Base-by-base conservation (phyloP, 2,888 invertebrate genomes). In the Mamestra brassicae region DNA sequence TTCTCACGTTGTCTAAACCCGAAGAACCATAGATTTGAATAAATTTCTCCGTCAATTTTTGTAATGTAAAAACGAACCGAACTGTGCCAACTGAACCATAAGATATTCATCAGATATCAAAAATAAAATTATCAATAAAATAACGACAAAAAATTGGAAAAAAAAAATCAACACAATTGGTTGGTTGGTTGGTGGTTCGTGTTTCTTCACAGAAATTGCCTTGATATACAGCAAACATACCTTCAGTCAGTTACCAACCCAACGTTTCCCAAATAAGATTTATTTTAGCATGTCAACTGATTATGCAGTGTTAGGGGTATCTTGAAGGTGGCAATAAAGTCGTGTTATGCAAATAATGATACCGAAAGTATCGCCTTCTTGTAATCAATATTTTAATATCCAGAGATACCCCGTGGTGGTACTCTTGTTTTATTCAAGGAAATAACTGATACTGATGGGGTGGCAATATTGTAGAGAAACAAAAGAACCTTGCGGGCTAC, bases 321-420 rank as follows among this genome's bases (percentile, higher is more conserved):
- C 26, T 64, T n/a, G 55, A n/a, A 81, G 79, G 67, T 70, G 74
- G 85, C 77, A 89, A 89, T 89, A 89, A 89, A 89, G 80, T 84
- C 73, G 69, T 80, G 87, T 89, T 89, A 88, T 89, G 88, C 84
- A 88, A 87, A 86, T 87, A 86, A 85, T 81, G 77, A 76, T 71
- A 74, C 71, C 55, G 65, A 61, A 71, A 76, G 72, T 81, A 85
- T 87, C 77, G 78, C 74, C 74, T 73, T 68, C 76, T 78, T 77
- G 76, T 68, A 80, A 86, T 87, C 86, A 84, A 86, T 87, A 86
- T 87, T 86, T 87, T 87, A 87, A 86, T 86, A 83, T 80, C 85
- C 74, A 79, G 72, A 83, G 81, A 87, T 83, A 87, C 75, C 78
- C 85, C 73, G 78, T 26, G 60, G 85, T 67, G 86, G 55, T 54